Percentiles rank a stretch among this genome's conserved stretches.
Conservation (phyloP, 2,797 vertebrate species). For the Lacerta viridis region DNA sequence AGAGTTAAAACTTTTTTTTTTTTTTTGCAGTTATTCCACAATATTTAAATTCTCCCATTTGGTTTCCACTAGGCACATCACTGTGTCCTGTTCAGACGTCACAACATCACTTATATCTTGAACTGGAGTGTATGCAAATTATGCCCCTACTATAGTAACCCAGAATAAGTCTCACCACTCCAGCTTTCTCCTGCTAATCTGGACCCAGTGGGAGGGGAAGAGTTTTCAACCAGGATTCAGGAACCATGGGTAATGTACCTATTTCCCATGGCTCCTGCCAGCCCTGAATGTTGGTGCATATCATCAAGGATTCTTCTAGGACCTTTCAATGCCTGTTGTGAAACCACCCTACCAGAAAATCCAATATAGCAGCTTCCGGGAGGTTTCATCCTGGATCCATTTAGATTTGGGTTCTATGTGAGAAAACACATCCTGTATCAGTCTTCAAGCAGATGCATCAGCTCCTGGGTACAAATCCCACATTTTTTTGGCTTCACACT, state of each 20-base stretch:
- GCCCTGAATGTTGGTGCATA: too few relatives aligned
- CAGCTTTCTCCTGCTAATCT: not conserved
- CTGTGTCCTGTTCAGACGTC: not conserved
- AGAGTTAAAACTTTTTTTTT: conserved; percentile 1
- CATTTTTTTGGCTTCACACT: too few relatives aligned
- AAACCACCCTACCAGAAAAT: not conserved
- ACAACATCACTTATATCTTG: not conserved
- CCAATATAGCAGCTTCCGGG: not conserved
- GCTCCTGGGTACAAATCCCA: too few relatives aligned
- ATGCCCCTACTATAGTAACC: not conserved
- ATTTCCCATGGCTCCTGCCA: not conserved
- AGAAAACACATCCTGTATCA: too few relatives aligned
- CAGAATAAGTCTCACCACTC: not conserved
- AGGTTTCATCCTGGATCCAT: not conserved
- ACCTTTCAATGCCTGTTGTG: not conserved
- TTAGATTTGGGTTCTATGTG: not conserved
- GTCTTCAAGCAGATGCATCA: too few relatives aligned
- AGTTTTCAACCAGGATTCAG: not conserved
- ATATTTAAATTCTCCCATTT: not conserved
- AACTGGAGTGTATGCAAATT: not conserved
- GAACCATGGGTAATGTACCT: not conserved
- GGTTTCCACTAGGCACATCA: not conserved
- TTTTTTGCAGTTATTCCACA: not conserved
- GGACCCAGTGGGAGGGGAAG: not conserved
- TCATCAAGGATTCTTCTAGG: not conserved